Percentiles rank a stretch among this genome's conserved stretches.
phyloP scores from a whole-genome alignment of 2,113 vertebrate species.

The Neopipo cinnamomea region DNA sequence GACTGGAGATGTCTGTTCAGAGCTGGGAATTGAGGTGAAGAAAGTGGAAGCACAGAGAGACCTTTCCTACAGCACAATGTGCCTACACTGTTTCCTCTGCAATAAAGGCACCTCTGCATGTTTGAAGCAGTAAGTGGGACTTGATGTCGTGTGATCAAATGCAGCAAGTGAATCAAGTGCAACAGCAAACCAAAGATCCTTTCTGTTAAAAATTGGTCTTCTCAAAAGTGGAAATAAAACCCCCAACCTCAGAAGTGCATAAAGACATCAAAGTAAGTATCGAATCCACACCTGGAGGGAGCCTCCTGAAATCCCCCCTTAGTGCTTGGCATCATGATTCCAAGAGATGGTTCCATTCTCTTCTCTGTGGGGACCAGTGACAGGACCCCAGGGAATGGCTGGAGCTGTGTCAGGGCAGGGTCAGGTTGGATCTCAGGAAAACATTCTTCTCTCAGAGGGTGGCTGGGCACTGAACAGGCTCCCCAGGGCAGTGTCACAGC shows the following conservation, averaged over 20 bases:
- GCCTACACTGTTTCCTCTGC: background rate
- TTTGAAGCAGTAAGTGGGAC: background rate
- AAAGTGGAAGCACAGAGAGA: background rate
- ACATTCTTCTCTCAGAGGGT: background rate
- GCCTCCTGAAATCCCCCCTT: background rate
- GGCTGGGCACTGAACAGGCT: background rate
- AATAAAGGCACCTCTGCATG: background rate
- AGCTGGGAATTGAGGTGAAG: background rate
- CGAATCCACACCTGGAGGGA: background rate
- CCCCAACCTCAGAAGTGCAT: background rate
- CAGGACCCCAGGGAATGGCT: background rate
- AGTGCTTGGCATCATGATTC: background rate
- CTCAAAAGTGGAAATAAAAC: background rate
- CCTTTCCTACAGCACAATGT: accelerated
- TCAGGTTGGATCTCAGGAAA: background rate
- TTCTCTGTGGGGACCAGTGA: background rate
- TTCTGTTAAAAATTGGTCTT: background rate
- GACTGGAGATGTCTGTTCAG: background rate
- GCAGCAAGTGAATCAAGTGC: background rate
- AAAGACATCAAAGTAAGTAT: background rate
- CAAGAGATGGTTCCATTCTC: background rate
- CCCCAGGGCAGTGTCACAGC: background rate
- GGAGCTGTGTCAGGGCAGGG: background rate
- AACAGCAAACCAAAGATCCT: background rate
- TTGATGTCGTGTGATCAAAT: background rate